Evolutionary conservation across 2,888 invertebrate species (phyloP).

Genomic region (Drosophila crucigera): DNA sequence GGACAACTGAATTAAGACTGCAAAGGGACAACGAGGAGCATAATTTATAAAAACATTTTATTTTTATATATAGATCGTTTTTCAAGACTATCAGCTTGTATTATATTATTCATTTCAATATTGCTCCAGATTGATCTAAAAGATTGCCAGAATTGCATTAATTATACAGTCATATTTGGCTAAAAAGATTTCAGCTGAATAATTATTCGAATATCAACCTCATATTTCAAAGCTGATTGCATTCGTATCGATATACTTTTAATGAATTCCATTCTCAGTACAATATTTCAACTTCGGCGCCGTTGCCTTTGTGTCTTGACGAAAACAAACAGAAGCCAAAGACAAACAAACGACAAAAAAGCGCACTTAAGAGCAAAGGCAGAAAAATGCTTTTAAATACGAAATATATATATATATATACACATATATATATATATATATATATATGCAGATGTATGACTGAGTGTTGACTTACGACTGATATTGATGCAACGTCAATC

Average conservation of each 20-base stretch:
- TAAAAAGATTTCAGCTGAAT: neutral
- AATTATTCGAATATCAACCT: neutral
- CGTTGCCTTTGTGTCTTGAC: constrained; percentile 44
- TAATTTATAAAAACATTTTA: neutral
- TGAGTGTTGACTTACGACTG: constrained; percentile 52
- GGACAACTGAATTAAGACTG: neutral
- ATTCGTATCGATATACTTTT: constrained; percentile 28
- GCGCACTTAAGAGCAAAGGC: constrained; percentile 54
- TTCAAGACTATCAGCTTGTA: neutral
- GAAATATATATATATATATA: constrained; percentile 10
- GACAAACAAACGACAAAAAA: constrained; percentile 53
- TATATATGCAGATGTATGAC: neutral
- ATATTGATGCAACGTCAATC: constrained; percentile 65
- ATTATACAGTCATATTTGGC: neutral
- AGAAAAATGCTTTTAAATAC: constrained; percentile 64
- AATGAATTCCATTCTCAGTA: constrained; percentile 54
- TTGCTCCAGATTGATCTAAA: neutral
- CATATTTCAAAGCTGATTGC: neutral
- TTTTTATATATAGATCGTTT: neutral
- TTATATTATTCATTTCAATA: neutral
- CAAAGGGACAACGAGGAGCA: neutral
- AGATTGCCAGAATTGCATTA: neutral
- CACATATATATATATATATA: neutral
- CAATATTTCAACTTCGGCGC: constrained; percentile 46
- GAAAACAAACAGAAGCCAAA: constrained; percentile 64